Conservation (phyloP, 2,113 vertebrate species). For the Tupaia chinensis region DNA sequence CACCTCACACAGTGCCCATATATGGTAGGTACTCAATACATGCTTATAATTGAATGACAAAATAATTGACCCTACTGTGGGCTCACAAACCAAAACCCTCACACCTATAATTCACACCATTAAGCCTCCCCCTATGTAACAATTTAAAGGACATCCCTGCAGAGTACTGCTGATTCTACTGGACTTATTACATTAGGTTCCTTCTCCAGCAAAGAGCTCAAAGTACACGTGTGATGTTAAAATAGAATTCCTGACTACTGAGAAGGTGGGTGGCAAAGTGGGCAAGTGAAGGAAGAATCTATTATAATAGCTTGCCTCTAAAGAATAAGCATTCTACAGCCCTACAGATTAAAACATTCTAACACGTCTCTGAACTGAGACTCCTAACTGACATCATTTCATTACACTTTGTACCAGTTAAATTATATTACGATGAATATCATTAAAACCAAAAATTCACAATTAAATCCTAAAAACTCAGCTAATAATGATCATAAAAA, state of each 20-base stretch:
- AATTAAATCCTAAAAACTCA: background rate
- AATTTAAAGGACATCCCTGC: slow-evolving; percentile 73
- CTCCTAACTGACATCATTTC: slow-evolving; percentile 55
- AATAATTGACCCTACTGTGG: slow-evolving; percentile 70
- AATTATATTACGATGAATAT: slow-evolving; percentile 56
- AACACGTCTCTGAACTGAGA: slow-evolving; percentile 67
- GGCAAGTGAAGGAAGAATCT: slow-evolving; percentile 72
- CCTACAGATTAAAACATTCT: slow-evolving; percentile 67
- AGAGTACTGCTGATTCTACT: slow-evolving; percentile 68
- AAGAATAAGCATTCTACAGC: slow-evolving; percentile 74
- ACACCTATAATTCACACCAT: slow-evolving; percentile 71
- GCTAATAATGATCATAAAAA: slow-evolving; percentile 45
- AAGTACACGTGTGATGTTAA: slow-evolving; percentile 71
- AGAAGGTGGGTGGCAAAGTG: slow-evolving; percentile 77
- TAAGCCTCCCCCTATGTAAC: slow-evolving; percentile 48
- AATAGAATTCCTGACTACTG: slow-evolving; percentile 78
- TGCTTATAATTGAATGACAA: slow-evolving; percentile 63
- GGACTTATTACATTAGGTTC: slow-evolving; percentile 71
- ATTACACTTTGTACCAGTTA: slow-evolving; percentile 59
- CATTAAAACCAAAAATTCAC: slow-evolving; percentile 47
- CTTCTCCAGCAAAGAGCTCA: slow-evolving; percentile 71
- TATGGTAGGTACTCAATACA: slow-evolving; percentile 44
- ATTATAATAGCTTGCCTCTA: slow-evolving; percentile 70
- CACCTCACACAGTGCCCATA: slow-evolving; percentile 22
- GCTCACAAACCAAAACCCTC: slow-evolving; percentile 45